These are phyloP conservation scores for Tiliacea aurago DNA, from an alignment of 2,888 invertebrate genomes.

Conservation along the genomic window DNA sequence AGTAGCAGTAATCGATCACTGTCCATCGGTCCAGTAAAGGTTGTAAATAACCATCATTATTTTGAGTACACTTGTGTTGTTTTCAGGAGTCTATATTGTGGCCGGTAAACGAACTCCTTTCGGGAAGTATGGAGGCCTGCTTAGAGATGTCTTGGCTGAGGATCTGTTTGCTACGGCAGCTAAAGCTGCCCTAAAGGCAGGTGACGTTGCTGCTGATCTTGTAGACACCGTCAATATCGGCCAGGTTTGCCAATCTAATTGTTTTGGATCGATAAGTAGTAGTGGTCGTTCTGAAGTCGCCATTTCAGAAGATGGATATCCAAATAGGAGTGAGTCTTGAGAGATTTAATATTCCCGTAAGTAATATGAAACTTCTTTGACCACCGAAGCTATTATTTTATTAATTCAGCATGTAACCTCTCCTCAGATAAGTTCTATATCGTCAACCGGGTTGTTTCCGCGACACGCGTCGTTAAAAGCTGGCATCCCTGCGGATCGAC, in stretches of 20 bases:
- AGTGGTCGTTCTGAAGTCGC: neutral
- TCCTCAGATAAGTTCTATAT: slow-evolving; percentile 2
- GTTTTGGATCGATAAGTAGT: neutral
- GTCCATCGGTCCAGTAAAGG: too few species aligned
- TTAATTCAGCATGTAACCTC: neutral
- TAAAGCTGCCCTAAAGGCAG: slow-evolving; percentile 36
- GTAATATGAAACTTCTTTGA: neutral
- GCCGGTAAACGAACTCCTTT: slow-evolving; percentile 56
- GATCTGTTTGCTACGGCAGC: slow-evolving; percentile 52
- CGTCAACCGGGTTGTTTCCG: slow-evolving; percentile 3
- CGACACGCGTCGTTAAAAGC: slow-evolving; percentile 31
- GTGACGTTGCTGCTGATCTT: slow-evolving; percentile 21
- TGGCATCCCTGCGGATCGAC: slow-evolving; percentile 23
- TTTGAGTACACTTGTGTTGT: neutral
- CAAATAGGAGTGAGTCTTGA: too few species aligned
- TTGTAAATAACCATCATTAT: neutral
- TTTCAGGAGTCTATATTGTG: slow-evolving; percentile 52
- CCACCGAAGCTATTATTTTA: neutral
- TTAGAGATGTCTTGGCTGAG: slow-evolving; percentile 37
- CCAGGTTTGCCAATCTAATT: slow-evolving; percentile 1
- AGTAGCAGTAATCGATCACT: neutral
- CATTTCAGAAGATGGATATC: neutral
- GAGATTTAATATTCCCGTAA: neutral
- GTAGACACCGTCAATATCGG: slow-evolving; percentile 57
- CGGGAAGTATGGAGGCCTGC: slow-evolving; percentile 49